Conservation (phyloP, 2,113 vertebrate species). For the Echinops telfairi region DNA sequence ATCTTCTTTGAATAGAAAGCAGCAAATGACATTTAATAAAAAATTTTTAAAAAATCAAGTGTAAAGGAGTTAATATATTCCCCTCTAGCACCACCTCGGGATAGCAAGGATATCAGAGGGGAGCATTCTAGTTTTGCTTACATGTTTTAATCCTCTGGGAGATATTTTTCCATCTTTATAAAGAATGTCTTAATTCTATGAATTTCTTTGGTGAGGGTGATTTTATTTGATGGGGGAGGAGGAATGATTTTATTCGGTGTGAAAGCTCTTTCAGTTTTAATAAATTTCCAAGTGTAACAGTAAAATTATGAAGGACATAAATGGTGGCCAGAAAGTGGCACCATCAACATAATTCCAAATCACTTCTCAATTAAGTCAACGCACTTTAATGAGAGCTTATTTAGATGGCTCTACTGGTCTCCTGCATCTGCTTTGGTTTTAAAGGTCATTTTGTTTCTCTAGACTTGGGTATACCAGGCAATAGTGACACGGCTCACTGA, state of each 20-base stretch:
- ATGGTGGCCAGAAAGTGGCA: neutral
- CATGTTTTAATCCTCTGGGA: constrained; percentile 7
- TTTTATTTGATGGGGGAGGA: neutral
- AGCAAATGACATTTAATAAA: constrained; percentile 26
- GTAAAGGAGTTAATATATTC: neutral
- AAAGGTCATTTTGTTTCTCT: constrained; percentile 50
- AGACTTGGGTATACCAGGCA: neutral
- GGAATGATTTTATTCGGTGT: constrained; percentile 26
- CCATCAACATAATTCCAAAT: neutral
- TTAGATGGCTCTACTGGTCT: constrained; percentile 26
- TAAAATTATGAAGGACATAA: constrained; percentile 46
- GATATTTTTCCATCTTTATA: constrained; percentile 50
- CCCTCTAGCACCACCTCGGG: neutral
- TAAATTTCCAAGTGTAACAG: constrained; percentile 21
- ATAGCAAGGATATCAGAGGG: constrained; percentile 22
- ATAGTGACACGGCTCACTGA: neutral
- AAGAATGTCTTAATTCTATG: constrained; percentile 44
- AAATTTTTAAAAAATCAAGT: neutral
- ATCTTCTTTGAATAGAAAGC: constrained; percentile 53
- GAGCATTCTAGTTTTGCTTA: constrained; percentile 47
- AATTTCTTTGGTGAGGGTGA: neutral
- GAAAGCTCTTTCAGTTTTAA: constrained; percentile 51
- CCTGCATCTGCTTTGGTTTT: constrained; percentile 26
- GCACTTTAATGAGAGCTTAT: neutral
- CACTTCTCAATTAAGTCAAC: neutral